Percentiles rank a stretch among this genome's conserved stretches.
Conservation (phyloP, 1,140 invertebrate genomes). For the Drosophila melanica region DNA sequence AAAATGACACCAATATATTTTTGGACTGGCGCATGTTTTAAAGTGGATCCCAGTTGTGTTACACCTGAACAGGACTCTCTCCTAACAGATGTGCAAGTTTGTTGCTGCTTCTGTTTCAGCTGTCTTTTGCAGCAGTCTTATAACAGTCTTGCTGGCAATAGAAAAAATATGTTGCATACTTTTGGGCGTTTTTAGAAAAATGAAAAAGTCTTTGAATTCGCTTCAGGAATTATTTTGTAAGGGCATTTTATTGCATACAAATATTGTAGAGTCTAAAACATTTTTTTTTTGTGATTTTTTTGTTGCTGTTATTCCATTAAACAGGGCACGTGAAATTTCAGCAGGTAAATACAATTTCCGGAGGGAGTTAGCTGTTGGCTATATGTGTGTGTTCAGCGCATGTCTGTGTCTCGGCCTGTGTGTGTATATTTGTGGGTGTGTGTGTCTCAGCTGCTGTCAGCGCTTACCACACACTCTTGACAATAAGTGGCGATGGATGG, state of each 20-base stretch:
- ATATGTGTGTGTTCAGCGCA: no score
- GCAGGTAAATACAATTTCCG: conserved; percentile 13
- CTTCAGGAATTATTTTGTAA: conserved; percentile 54
- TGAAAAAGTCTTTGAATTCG: conserved; percentile 27
- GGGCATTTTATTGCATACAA: conserved; percentile 73
- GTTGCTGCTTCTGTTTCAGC: no score
- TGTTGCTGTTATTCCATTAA: conserved; percentile 57
- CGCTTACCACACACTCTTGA: conserved; percentile 67
- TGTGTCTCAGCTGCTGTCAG: not conserved
- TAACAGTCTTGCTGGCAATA: not conserved
- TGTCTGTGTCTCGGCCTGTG: not conserved
- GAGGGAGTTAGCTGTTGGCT: not conserved
- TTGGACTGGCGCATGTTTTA: no score
- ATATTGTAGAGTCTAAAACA: conserved; percentile 58
- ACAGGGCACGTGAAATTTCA: conserved; percentile 62
- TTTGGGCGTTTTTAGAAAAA: conserved; percentile 33
- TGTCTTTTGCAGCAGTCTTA: conserved; percentile 29
- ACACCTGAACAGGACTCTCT: no score
- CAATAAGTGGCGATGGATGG: conserved; percentile 61
- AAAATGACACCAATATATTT: no score
- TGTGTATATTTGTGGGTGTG: conserved; percentile 20
- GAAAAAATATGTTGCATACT: conserved; percentile 30
- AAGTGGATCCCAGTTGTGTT: no score
- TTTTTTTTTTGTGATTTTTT: conserved; percentile 62
- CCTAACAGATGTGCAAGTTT: no score